Evolutionary conservation across 2,797 vertebrate species (phyloP).

Genomic region (Sardinella longiceps): DNA sequence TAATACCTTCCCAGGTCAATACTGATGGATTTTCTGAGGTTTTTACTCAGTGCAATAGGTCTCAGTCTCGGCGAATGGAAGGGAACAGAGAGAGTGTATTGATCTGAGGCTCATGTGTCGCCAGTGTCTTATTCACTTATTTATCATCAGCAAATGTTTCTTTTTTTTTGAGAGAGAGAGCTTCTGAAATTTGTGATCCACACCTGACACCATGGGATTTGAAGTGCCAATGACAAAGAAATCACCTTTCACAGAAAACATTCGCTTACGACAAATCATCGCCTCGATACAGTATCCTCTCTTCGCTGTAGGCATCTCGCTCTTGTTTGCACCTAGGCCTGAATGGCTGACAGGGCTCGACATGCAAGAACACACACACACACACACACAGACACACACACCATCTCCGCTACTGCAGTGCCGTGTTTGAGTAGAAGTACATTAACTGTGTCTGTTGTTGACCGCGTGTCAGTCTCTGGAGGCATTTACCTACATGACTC

Average conservation of each 20-base stretch:
- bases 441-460: slow-evolving; percentile 39
- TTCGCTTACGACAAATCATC: background rate
- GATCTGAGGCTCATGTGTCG: slow-evolving; percentile 22
- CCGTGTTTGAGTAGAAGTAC: slow-evolving; percentile 32
- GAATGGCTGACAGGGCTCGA: background rate
- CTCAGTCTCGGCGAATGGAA: slow-evolving; percentile 39
- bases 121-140: background rate
- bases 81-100: slow-evolving; percentile 40
- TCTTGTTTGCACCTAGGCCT: background rate
- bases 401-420: slow-evolving; percentile 16
- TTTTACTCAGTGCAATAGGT: slow-evolving; percentile 36
- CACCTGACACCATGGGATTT: background rate
- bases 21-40: slow-evolving; percentile 45
- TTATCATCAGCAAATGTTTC: background rate
- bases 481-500: slow-evolving; percentile 29
- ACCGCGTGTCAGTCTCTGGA: slow-evolving; percentile 21
- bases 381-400: background rate
- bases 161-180: no score
- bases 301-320: background rate
- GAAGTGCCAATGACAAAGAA: background rate
- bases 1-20: slow-evolving; percentile 43
- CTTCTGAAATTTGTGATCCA: background rate
- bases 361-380: background rate
- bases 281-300: background rate
- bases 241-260: background rate